Conservation (phyloP, 2,797 vertebrate species). For the Pogonophryne albipinna region DNA sequence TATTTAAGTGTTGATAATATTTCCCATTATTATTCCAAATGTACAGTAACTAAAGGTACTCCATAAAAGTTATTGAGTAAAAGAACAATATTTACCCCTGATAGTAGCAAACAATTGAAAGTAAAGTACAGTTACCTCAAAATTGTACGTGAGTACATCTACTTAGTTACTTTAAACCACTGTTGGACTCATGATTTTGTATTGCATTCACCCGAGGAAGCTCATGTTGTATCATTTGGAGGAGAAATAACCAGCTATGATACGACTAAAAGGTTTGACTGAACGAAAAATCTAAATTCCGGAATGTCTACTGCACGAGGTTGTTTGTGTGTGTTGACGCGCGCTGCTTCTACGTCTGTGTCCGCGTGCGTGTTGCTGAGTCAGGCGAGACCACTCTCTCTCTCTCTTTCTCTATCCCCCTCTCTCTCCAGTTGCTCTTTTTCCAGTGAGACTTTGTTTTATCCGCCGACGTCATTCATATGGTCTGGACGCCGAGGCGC, state of each 20-base stretch:
- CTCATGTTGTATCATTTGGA: neutral
- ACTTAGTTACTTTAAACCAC: no score
- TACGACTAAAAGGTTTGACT: neutral
- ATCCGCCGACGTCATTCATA: constrained; percentile 63
- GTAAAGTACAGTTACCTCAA: no score
- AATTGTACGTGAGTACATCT: no score
- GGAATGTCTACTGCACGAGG: neutral
- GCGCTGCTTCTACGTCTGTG: constrained; percentile 31
- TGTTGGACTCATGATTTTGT: no score
- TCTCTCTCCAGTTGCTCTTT: constrained; percentile 48
- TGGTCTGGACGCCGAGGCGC: constrained; percentile 46
- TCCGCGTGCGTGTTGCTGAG: constrained; percentile 76
- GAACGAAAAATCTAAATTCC: neutral
- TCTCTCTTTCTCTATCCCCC: constrained; percentile 10
- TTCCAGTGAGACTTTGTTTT: constrained; percentile 67
- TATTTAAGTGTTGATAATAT: no score
- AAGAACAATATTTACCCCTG: no score
- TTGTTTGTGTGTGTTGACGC: constrained; percentile 13
- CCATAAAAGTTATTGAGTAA: no score
- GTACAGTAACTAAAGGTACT: no score
- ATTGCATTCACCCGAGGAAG: neutral
- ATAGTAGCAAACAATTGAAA: no score
- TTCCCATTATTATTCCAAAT: no score
- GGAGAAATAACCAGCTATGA: neutral
- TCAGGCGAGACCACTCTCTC: constrained; percentile 70